Conservation (phyloP, 2,888 invertebrate species). For the Coelinius sp. region DNA sequence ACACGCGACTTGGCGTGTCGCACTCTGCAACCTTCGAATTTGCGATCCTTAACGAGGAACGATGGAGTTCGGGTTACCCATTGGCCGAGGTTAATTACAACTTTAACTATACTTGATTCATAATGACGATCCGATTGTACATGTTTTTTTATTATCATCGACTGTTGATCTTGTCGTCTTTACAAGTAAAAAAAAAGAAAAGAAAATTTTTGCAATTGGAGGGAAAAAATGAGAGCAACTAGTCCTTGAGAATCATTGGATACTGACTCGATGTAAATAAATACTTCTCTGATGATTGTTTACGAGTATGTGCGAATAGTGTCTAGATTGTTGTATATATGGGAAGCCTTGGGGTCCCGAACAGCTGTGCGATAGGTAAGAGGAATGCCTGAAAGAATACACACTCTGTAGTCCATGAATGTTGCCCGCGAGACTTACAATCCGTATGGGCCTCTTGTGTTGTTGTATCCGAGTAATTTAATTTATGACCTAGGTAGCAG, state of each 20-base stretch:
- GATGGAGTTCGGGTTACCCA: conserved; percentile 40
- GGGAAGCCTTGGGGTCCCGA: conserved; percentile 38
- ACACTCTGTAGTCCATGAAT: conserved; percentile 25
- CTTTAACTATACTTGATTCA: conserved; percentile 33
- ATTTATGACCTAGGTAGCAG: conserved; percentile 53
- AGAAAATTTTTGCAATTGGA: background rate
- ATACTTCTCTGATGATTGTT: conserved; percentile 3
- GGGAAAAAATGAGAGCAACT: too few species aligned
- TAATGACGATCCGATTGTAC: conserved; percentile 24
- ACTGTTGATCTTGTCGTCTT: background rate
- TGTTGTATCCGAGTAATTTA: conserved; percentile 48
- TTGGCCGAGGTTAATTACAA: conserved; percentile 36
- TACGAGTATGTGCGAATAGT: conserved; percentile 7
- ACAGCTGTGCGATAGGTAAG: conserved; percentile 52
- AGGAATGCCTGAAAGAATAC: conserved; percentile 40
- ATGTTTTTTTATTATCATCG: background rate
- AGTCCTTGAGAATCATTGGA: background rate
- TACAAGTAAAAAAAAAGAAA: background rate
- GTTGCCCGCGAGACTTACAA: conserved; percentile 17
- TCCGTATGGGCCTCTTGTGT: conserved; percentile 31
- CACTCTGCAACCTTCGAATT: conserved; percentile 42
- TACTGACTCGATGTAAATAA: background rate
- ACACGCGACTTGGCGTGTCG: conserved; percentile 53
- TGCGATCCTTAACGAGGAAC: conserved; percentile 45
- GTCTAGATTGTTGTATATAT: conserved; percentile 1